Percentiles rank a stretch among this genome's conserved stretches.
Conservation (phyloP, 2,113 vertebrate genomes). For the Lampris incognitus region DNA sequence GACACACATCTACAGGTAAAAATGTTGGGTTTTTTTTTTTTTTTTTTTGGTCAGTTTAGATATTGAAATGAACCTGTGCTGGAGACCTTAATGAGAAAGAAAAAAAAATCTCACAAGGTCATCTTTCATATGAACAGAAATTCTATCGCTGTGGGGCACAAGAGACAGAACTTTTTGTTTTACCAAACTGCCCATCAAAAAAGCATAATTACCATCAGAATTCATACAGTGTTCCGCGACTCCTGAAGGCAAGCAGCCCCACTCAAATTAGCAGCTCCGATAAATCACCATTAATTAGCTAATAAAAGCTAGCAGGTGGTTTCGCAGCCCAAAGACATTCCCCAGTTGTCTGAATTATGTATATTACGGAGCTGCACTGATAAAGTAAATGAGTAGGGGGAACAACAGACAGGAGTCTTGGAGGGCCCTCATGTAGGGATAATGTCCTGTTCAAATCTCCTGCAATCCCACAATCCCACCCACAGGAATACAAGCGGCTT, state of each 20-base stretch:
- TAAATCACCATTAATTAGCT: constrained; percentile 99
- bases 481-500: constrained; percentile 85
- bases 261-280: constrained; percentile 94
- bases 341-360: constrained; percentile 95
- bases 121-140: constrained; percentile 77
- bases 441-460: constrained; percentile 80
- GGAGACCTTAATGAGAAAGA: constrained; percentile 71
- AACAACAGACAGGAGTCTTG: constrained; percentile 81
- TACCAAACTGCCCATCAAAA: constrained; percentile 89
- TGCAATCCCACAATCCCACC: constrained; percentile 78
- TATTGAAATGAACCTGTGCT: constrained; percentile 69
- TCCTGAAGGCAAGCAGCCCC: constrained; percentile 92
- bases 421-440: constrained; percentile 71
- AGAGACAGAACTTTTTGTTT: constrained; percentile 86
- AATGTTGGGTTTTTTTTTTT: constrained; percentile 36
- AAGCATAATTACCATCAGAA: constrained; percentile 92
- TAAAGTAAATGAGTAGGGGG: constrained; percentile 84
- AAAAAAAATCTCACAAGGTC: constrained; percentile 74
- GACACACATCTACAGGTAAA: constrained; percentile 66
- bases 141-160: constrained; percentile 80
- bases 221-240: constrained; percentile 86
- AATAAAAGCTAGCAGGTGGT: constrained; percentile 98
- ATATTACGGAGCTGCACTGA: constrained; percentile 87
- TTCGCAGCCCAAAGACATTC: constrained; percentile 91
- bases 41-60: constrained; percentile 39